phyloP scores from a whole-genome alignment of 2,888 invertebrate genomes.

The Gymnoscelis rufifasciata region DNA sequence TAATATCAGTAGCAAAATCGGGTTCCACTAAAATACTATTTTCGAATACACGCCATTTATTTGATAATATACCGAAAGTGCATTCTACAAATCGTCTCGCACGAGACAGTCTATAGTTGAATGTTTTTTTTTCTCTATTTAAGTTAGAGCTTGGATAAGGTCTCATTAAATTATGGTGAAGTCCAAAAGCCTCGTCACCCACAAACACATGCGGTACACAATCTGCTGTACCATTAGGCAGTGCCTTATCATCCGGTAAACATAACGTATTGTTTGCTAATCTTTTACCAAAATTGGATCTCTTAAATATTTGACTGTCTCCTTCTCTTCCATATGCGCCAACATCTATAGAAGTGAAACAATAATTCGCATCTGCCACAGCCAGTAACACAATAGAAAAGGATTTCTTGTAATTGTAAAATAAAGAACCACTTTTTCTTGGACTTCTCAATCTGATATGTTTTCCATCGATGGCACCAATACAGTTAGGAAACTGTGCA shows the following conservation, averaged over 20 bases:
- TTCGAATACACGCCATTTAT: conserved; percentile 4
- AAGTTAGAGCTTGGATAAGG: conserved; percentile 10
- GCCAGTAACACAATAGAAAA: conserved; percentile 17
- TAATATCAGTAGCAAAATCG: neutral
- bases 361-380: conserved; percentile 12
- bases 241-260: conserved; percentile 7
- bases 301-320: conserved; percentile 11
- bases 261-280: conserved; percentile 1
- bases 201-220: conserved; percentile 10
- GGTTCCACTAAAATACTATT: neutral
- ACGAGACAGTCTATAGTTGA: conserved; percentile 11
- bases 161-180: conserved; percentile 13
- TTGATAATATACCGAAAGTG: conserved; percentile 4
- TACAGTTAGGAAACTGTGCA: conserved; percentile 22
- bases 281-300: neutral
- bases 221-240: conserved; percentile 7
- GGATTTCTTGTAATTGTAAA: conserved; percentile 17
- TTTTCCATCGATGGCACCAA: conserved; percentile 25
- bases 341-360: conserved; percentile 13
- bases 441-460: conserved; percentile 26
- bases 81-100: conserved; percentile 2
- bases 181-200: conserved; percentile 13
- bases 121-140: conserved; percentile 7
- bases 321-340: conserved; percentile 15
- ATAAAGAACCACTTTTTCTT: conserved; percentile 12